Evolutionary conservation across 2,888 invertebrate species (phyloP).

Genomic region (Synergus umbraculus): DNA sequence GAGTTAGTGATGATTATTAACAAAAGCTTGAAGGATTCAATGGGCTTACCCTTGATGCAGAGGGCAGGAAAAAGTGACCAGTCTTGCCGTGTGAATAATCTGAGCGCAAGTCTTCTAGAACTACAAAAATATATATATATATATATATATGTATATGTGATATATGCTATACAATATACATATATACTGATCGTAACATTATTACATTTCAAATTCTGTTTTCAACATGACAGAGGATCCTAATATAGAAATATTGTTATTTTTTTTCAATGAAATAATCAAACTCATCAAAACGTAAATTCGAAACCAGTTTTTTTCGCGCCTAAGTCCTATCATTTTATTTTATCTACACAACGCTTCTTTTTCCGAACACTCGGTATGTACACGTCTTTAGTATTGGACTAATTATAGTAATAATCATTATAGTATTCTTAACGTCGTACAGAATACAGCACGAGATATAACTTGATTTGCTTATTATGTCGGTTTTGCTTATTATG

Average conservation of each 20-base stretch:
- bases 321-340: conserved; percentile 36
- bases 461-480: conserved; percentile 2
- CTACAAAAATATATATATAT: conserved; percentile 71
- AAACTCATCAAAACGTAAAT: conserved; percentile 40
- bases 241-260: conserved; percentile 67
- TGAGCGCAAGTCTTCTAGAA: conserved; percentile 70
- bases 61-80: conserved; percentile 61
- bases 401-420: background rate
- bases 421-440: conserved; percentile 8
- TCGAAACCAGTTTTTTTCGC: background rate
- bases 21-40: conserved; percentile 52
- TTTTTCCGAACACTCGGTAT: conserved; percentile 27
- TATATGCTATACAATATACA: conserved; percentile 50
- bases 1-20: conserved; percentile 40
- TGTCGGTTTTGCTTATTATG: background rate
- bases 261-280: conserved; percentile 45
- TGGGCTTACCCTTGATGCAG: conserved; percentile 39
- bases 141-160: conserved; percentile 61
- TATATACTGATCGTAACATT: conserved; percentile 54
- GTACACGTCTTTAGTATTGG: conserved; percentile 22
- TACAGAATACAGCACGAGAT: background rate
- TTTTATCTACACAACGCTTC: conserved; percentile 47
- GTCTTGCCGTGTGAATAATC: conserved; percentile 62
- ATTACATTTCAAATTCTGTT: conserved; percentile 65
- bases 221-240: conserved; percentile 69